phyloP scores from a whole-genome alignment of 2,113 vertebrate genomes.

The Hipposideros armiger region DNA sequence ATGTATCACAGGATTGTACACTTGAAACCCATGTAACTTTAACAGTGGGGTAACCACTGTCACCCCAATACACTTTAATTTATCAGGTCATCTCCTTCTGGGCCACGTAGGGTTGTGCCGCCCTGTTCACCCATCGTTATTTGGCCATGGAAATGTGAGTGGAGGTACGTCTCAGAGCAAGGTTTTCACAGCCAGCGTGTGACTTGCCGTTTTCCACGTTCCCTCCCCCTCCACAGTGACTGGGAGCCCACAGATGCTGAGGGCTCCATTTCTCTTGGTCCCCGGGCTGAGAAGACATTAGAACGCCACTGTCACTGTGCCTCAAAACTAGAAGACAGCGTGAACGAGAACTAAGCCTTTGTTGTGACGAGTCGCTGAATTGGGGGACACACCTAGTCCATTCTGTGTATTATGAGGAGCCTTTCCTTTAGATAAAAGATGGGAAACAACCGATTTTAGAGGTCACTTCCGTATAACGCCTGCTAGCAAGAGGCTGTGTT shows the following conservation, averaged over 20 bases:
- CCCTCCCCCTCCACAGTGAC: neutral
- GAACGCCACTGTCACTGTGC: neutral
- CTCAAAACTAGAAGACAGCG: neutral
- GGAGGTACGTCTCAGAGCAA: neutral
- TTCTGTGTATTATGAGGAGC: neutral
- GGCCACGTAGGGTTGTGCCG: rapidly evolving
- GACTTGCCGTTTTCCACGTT: neutral
- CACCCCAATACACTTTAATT: no score
- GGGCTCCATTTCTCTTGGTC: neutral
- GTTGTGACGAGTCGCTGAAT: neutral
- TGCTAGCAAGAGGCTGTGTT: neutral
- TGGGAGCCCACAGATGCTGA: neutral
- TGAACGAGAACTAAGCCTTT: neutral
- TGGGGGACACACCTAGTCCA: neutral
- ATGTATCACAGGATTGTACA: no score
- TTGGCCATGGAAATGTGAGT: neutral
- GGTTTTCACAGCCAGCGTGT: neutral
- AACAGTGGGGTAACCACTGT: no score
- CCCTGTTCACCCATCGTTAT: neutral
- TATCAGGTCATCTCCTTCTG: neutral
- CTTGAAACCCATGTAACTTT: no score
- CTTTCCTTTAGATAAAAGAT: neutral
- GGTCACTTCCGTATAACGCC: neutral
- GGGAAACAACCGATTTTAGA: neutral
- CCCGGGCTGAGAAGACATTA: neutral